Base-by-base conservation (phyloP, 2,888 invertebrate species). In the Sesia apiformis region DNA sequence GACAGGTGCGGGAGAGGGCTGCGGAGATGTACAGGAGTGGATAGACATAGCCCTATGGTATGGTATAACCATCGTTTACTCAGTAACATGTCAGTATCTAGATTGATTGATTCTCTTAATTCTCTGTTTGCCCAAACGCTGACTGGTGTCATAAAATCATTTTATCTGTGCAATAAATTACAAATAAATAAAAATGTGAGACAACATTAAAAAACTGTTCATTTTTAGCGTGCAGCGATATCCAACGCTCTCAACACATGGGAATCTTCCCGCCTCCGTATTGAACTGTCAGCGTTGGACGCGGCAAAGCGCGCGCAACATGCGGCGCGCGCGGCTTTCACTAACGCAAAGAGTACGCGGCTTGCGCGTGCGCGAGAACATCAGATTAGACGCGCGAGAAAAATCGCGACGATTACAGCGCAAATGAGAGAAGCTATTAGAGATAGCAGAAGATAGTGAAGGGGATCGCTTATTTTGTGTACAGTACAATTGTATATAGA, bases 171-270 rank as follows among this genome's bases (percentile, higher is more conserved):
- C 23, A 23, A 23, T 23, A 23, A 23, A 23, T 23, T 23, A 23
- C 23, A 23, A 23, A 23, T 23, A n/a, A n/a, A n/a, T n/a, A n/a
- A n/a, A n/a, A n/a, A n/a, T n/a, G n/a, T n/a, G n/a, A n/a, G n/a
- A n/a, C n/a, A n/a, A n/a, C n/a, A n/a, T 23, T 23, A 23, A 39
- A 52, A 40, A 4, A 7, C 38, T 40, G 4, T 6, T 8, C n/a
- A 39, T 38, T 57, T 5, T 23, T 76, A 88, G 88, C 80, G 84
- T 0, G 63, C 75, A 23, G 84, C 86, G 3, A 81, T 86, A 59
- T 61, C 69, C 40, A 85, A 81, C 68, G 80, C 84, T 0, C 68
- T 88, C 0, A 80, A 62, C 56, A 62, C 69, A 1, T 86, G 86
- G 86, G 87, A 84, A 56, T 63, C 72, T 0, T 57, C 72, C 0